Percentiles rank a stretch among this genome's conserved stretches.
phyloP scores from a whole-genome alignment of 1,140 invertebrate species.

The Drosophila albomicans region DNA sequence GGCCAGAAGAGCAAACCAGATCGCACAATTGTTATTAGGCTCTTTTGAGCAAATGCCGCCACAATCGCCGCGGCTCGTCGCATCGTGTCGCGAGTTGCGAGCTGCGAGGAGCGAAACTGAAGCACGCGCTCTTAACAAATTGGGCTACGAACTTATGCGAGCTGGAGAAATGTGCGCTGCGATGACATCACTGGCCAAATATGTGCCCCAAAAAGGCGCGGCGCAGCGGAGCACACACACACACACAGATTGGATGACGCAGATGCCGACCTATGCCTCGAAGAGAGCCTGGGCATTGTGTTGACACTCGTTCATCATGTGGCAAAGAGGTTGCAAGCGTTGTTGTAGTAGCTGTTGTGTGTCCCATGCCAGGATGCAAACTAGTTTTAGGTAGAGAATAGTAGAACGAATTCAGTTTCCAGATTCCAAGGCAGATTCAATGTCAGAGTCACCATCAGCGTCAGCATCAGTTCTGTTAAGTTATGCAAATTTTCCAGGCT shows the following conservation, averaged over 20 bases:
- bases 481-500: slow-evolving; percentile 72
- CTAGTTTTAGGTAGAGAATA: slow-evolving; percentile 71
- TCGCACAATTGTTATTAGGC: slow-evolving; percentile 80
- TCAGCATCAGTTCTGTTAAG: slow-evolving; percentile 10
- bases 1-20: slow-evolving; percentile 51
- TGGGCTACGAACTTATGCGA: slow-evolving; percentile 68
- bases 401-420: slow-evolving; percentile 63
- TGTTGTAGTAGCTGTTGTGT: neutral
- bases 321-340: slow-evolving; percentile 5
- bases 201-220: slow-evolving; percentile 76
- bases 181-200: slow-evolving; percentile 74
- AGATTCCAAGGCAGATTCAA: slow-evolving; percentile 32
- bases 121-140: slow-evolving; percentile 81
- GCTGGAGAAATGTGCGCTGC: slow-evolving; percentile 43
- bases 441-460: slow-evolving; percentile 11
- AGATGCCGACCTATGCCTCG: slow-evolving; percentile 32
- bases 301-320: slow-evolving; percentile 58
- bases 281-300: slow-evolving; percentile 18
- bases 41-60: slow-evolving; percentile 77
- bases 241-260: slow-evolving; percentile 53
- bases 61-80: slow-evolving; percentile 15
- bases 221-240: slow-evolving; percentile 41
- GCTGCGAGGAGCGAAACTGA: slow-evolving; percentile 56
- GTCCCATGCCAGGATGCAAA: slow-evolving; percentile 71
- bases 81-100: slow-evolving; percentile 5